Percentiles rank a stretch among this genome's conserved stretches.
phyloP scores from a whole-genome alignment of 2,113 vertebrate species.

The Leucosticte australis region DNA sequence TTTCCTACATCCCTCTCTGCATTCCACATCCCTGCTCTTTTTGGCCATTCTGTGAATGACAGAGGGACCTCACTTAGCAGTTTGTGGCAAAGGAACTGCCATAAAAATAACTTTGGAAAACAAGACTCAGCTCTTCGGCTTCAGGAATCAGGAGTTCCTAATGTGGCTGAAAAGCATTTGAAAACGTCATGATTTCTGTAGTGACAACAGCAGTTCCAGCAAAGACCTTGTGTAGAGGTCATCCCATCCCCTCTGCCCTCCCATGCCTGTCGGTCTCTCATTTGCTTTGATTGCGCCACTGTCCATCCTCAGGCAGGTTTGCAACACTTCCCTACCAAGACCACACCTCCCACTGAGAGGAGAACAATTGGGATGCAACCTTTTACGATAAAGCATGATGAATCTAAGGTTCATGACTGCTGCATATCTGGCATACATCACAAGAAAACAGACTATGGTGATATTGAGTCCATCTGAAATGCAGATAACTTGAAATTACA shows the following conservation, averaged over 20 bases:
- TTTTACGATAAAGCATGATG: neutral
- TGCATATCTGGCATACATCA: neutral
- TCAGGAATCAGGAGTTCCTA: neutral
- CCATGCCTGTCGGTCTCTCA: accelerated
- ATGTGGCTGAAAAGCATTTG: neutral
- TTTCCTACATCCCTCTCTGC: neutral
- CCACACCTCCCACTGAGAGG: neutral
- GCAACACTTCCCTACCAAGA: neutral
- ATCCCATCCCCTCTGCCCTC: neutral
- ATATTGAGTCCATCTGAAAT: neutral
- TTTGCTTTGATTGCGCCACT: accelerated
- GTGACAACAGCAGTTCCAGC: neutral
- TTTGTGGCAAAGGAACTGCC: neutral
- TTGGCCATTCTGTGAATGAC: neutral
- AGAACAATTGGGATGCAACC: neutral
- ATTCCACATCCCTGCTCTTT: neutral
- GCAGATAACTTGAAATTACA: neutral
- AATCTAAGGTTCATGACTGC: neutral
- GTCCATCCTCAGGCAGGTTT: neutral
- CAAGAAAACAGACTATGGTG: neutral
- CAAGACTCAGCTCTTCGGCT: neutral
- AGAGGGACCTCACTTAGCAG: neutral
- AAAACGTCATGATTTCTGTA: neutral
- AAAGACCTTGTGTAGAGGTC: accelerated
- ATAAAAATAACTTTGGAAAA: neutral